These are phyloP conservation scores for Gopherus flavomarginatus DNA, from an alignment of 2,113 vertebrate genomes.

Conservation along the genomic window DNA sequence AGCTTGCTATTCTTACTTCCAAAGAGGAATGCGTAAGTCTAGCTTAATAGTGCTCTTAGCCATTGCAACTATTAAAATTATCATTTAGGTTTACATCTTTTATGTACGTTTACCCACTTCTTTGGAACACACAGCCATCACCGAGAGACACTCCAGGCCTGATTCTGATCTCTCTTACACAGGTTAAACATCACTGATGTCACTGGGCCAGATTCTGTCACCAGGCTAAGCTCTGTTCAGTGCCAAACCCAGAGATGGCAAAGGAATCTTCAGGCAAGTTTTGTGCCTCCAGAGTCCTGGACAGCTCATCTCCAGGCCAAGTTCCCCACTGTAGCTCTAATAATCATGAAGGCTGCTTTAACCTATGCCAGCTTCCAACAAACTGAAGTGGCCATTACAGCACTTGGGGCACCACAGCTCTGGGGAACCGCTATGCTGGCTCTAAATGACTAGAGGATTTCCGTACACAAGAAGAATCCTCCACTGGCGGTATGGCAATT, in stretches of 20 bases:
- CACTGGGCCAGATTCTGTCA: not conserved
- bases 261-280: not conserved
- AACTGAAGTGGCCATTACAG: not conserved
- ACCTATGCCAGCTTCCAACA: not conserved
- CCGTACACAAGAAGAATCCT: not conserved
- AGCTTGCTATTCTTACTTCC: slow-evolving; percentile 27
- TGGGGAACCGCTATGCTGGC: not conserved
- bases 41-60: not conserved
- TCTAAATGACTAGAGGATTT: not conserved
- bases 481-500: fast-evolving
- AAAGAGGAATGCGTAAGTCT: not conserved
- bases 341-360: not conserved
- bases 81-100: not conserved
- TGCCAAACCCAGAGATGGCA: not conserved
- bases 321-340: not conserved
- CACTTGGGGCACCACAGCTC: not conserved
- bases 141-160: not conserved
- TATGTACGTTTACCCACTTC: not conserved
- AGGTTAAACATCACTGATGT: not conserved
- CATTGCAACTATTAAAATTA: not conserved
- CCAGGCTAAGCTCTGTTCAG: not conserved
- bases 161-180: not conserved
- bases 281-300: not conserved
- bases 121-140: not conserved
- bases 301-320: not conserved